These are phyloP conservation scores for Apocrypta bakeri DNA, from an alignment of 1,140 invertebrate species.

Conservation along the genomic window DNA sequence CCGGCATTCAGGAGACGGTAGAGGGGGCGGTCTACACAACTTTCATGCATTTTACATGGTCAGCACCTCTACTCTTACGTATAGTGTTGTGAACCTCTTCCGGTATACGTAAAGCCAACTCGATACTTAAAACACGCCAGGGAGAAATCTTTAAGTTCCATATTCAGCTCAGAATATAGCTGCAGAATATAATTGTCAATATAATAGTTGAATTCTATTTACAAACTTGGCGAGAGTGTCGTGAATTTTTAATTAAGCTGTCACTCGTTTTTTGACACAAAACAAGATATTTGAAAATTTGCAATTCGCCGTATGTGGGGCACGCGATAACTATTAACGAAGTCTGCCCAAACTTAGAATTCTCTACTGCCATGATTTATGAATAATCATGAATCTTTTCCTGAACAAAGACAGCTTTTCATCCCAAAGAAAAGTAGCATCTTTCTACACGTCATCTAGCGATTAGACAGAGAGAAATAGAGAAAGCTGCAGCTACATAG, in stretches of 20 bases:
- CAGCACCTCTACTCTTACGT: constrained; percentile 51
- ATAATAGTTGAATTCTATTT: background rate
- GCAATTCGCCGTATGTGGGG: background rate
- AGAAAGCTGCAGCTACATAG: background rate
- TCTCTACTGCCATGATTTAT: background rate
- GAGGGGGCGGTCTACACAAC: constrained; percentile 49
- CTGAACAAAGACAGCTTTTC: too few relatives aligned
- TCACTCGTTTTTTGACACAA: background rate
- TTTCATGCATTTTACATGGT: constrained; percentile 71
- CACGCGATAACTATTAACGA: background rate
- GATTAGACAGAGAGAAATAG: background rate
- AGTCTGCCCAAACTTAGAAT: background rate
- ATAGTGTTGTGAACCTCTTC: constrained; percentile 8
- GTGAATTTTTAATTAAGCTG: background rate
- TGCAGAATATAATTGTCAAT: too few relatives aligned
- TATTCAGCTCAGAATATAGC: background rate
- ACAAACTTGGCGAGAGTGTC: background rate
- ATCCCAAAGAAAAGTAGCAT: too few relatives aligned
- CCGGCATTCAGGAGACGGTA: constrained; percentile 66
- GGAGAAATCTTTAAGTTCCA: constrained; percentile 7
- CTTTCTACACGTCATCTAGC: background rate
- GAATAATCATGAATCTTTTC: too few relatives aligned
- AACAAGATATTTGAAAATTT: background rate
- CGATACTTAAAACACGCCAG: background rate
- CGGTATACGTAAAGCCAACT: constrained; percentile 3